A percentile compares a stretch with the other conserved stretches of the same genome.
Evolutionary conservation across 53 echinoderm and acorn worm genomes (phyloP).

Genomic region (Holothuria scabra): DNA sequence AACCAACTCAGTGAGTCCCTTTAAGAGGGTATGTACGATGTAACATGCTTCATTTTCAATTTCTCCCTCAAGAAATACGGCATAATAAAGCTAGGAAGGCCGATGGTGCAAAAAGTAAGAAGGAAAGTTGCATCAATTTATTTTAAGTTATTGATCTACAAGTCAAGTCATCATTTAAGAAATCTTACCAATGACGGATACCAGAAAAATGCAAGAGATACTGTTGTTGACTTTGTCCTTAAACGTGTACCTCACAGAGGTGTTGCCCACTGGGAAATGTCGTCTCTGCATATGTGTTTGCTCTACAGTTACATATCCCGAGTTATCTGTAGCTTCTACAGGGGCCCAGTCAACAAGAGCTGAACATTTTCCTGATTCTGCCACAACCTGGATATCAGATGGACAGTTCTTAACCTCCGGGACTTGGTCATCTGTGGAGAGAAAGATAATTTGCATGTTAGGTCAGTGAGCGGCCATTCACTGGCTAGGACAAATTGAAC

Average conservation of each 20-base stretch:
- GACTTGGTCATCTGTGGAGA: not conserved
- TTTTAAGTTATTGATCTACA: too few species aligned
- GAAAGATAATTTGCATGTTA: too few species aligned
- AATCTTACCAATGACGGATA: constrained; percentile 30
- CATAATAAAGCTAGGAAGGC: too few species aligned
- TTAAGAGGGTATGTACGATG: too few species aligned
- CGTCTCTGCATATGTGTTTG: not conserved
- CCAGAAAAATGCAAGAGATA: not conserved
- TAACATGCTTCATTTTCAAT: too few species aligned
- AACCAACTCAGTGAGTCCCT: too few species aligned
- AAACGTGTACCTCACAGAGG: constrained; percentile 8
- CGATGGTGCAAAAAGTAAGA: too few species aligned
- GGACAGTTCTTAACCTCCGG: constrained; percentile 5
- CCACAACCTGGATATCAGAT: not conserved
- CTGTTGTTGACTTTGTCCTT: constrained; percentile 1
- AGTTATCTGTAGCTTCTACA: constrained; percentile 23
- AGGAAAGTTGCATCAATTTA: too few species aligned
- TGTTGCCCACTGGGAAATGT: constrained; percentile 3
- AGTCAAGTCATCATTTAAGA: not conserved
- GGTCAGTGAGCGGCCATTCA: too few species aligned
- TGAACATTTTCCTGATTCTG: not conserved
- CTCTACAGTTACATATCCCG: constrained; percentile 1
- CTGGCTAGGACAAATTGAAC: too few species aligned
- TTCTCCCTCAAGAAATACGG: too few species aligned
- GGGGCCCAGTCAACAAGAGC: not conserved